Evolutionary conservation across 2,113 vertebrate genomes (phyloP).

Genomic region (Psettodes erumei): DNA sequence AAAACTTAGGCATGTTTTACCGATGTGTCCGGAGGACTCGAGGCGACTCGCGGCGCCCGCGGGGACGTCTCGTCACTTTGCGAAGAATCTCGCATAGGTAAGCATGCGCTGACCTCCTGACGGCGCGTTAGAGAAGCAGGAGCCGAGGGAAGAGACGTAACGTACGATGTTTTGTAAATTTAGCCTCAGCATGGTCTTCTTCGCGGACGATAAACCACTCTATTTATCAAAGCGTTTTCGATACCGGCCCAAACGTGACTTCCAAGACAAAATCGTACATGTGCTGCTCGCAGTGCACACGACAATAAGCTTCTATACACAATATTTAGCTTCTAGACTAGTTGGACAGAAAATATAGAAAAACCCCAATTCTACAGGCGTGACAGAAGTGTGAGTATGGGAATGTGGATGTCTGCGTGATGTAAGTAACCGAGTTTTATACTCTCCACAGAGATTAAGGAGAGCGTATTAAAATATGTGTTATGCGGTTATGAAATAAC

Average conservation of each 20-base stretch:
- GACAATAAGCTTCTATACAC: constrained; percentile 20
- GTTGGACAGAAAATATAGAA: constrained; percentile 43
- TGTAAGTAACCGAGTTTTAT: constrained; percentile 46
- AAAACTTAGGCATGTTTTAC: constrained; percentile 71
- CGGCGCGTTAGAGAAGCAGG: constrained; percentile 36
- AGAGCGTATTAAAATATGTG: constrained; percentile 35
- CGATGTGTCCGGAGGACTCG: constrained; percentile 36
- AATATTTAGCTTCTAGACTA: constrained; percentile 55
- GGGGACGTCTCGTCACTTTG: no score
- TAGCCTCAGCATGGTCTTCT: constrained; percentile 67
- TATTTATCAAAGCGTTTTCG: constrained; percentile 63
- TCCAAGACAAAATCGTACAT: constrained; percentile 33
- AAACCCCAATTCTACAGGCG: constrained; percentile 22
- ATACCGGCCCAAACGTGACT: constrained; percentile 58
- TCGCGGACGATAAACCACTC: constrained; percentile 68
- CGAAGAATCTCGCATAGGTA: no score
- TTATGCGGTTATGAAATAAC: constrained; percentile 59
- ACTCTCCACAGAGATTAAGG: constrained; percentile 36
- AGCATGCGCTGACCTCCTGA: constrained; percentile 40
- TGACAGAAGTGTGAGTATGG: constrained; percentile 28
- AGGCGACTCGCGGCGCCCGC: no score
- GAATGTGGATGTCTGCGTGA: constrained; percentile 29
- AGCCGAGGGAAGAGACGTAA: neutral
- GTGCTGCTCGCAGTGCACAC: constrained; percentile 42
- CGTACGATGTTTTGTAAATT: constrained; percentile 74